Conservation (phyloP, 2,113 vertebrate genomes). For the Cheilinus undulatus region DNA sequence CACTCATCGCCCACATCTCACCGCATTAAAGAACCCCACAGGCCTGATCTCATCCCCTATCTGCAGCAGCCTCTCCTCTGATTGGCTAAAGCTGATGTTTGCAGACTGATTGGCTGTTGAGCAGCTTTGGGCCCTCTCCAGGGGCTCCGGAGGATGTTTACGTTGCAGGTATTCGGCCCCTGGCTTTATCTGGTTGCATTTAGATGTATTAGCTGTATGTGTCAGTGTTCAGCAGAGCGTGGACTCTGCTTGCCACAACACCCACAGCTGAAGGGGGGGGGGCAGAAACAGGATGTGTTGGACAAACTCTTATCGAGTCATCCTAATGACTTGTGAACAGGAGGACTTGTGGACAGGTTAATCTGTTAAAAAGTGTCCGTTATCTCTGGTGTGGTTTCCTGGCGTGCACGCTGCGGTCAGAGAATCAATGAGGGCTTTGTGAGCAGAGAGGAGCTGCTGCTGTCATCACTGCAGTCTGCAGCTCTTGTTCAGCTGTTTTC, state of each 20-base stretch:
- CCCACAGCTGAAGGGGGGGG: constrained; percentile 48
- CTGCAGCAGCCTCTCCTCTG: not conserved
- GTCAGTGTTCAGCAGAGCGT: constrained; percentile 68
- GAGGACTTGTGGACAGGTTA: constrained; percentile 35
- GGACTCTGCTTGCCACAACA: constrained; percentile 53
- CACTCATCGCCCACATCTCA: constrained; percentile 51
- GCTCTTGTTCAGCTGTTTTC: constrained; percentile 19
- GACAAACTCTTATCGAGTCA: constrained; percentile 62
- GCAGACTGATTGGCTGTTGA: constrained; percentile 32
- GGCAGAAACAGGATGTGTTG: constrained; percentile 37
- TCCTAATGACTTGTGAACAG: constrained; percentile 64
- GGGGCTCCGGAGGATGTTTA: constrained; percentile 72
- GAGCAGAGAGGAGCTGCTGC: constrained; percentile 25
- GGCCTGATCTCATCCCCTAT: constrained; percentile 49
- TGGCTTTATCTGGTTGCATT: constrained; percentile 73
- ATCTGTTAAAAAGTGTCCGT: constrained; percentile 55
- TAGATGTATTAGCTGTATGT: constrained; percentile 72
- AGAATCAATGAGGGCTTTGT: constrained; percentile 65
- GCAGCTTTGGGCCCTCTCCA: not conserved
- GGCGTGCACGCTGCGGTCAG: constrained; percentile 22
- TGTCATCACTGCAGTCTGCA: constrained; percentile 13
- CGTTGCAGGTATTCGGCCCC: constrained; percentile 61
- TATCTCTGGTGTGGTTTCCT: constrained; percentile 60
- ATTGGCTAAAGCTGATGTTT: constrained; percentile 14
- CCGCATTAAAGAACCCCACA: constrained; percentile 35